Percentiles rank a stretch among this genome's conserved stretches.
phyloP scores from a whole-genome alignment of 92 coral and sea anemone species.

The Epizoanthus fatuus region DNA sequence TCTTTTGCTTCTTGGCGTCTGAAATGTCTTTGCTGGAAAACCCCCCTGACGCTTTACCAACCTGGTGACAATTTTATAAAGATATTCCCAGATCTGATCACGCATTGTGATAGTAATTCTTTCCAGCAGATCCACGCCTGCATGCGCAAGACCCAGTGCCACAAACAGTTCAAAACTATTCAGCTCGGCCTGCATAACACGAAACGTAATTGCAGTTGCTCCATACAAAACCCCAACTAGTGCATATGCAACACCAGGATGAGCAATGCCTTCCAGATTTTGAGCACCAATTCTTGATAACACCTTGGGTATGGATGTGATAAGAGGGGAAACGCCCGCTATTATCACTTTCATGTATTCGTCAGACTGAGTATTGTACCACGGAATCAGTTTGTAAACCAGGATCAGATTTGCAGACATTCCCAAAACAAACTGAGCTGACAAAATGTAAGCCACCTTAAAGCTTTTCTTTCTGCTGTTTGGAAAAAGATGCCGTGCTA shows the following conservation, averaged over 20 bases:
- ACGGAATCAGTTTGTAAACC: constrained; percentile 61
- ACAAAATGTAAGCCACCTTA: constrained; percentile 37
- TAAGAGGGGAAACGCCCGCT: constrained; percentile 57
- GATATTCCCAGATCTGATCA: constrained; percentile 74
- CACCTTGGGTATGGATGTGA: constrained; percentile 64
- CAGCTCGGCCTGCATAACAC: constrained; percentile 83
- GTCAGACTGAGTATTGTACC: constrained; percentile 39
- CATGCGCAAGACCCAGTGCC: constrained; percentile 74
- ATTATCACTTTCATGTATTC: constrained; percentile 44
- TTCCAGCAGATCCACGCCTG: constrained; percentile 63
- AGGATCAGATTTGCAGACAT: constrained; percentile 54
- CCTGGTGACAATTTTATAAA: constrained; percentile 34
- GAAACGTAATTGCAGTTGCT: constrained; percentile 55
- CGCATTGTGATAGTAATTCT: constrained; percentile 73
- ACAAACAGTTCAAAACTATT: constrained; percentile 56
- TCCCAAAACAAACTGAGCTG: constrained; percentile 67
- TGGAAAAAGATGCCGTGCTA: constrained; percentile 50
- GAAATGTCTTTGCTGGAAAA: constrained; percentile 39
- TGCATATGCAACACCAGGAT: constrained; percentile 63
- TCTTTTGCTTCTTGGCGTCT: constrained; percentile 81
- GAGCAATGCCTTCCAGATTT: constrained; percentile 52
- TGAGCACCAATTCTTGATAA: constrained; percentile 58
- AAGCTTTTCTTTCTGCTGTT: constrained; percentile 3
- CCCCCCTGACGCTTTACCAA: constrained; percentile 31
- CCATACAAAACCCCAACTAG: constrained; percentile 57